These are phyloP conservation scores for Leptodactylus fuscus DNA, from an alignment of 2,113 vertebrate genomes.

Conservation along the genomic window DNA sequence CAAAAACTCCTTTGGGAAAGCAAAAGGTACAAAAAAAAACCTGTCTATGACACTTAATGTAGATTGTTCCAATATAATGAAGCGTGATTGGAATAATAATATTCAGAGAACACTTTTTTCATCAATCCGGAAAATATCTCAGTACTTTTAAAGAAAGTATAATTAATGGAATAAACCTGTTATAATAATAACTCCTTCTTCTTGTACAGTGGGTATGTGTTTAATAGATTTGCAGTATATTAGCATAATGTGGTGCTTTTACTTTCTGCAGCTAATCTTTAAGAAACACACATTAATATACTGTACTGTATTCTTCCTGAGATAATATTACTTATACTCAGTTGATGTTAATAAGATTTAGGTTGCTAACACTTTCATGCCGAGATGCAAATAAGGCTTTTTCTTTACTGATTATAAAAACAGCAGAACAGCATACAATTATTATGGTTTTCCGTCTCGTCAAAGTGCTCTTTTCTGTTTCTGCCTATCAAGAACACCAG, in stretches of 20 bases:
- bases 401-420: conserved; percentile 63
- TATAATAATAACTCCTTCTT: conserved; percentile 70
- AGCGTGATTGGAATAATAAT: conserved; percentile 60
- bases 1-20: conserved; percentile 52
- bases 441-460: conserved; percentile 49
- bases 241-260: conserved; percentile 67
- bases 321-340: conserved; percentile 69
- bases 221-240: conserved; percentile 72
- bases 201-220: conserved; percentile 65
- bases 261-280: conserved; percentile 67
- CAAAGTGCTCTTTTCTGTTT: conserved; percentile 48
- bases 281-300: conserved; percentile 68
- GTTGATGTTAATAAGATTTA: conserved; percentile 68
- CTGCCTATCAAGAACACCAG: conserved; percentile 41
- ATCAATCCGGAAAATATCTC: conserved; percentile 63
- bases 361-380: conserved; percentile 67
- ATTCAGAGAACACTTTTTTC: conserved; percentile 61
- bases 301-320: conserved; percentile 65
- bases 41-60: conserved; percentile 43
- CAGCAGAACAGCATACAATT: conserved; percentile 54
- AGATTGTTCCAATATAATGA: conserved; percentile 16
- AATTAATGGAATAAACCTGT: conserved; percentile 67
- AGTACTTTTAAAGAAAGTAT: conserved; percentile 65
- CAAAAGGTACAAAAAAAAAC: conserved; percentile 21
- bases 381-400: conserved; percentile 63